Conservation (phyloP, 1,140 invertebrate species). For the Drosophila athabasca region DNA sequence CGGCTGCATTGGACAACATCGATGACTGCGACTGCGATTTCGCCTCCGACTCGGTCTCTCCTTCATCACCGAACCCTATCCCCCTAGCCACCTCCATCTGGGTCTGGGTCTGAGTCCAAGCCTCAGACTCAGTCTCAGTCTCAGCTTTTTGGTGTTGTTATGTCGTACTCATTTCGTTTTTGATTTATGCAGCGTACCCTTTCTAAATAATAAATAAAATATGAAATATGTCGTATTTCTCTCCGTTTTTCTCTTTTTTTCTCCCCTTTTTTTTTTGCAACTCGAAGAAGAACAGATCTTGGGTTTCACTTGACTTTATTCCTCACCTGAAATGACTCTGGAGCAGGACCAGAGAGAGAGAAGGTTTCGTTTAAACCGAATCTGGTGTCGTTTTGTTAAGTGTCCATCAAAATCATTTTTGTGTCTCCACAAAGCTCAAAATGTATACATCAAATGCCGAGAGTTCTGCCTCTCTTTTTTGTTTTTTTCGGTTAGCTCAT, state of each 20-base stretch:
- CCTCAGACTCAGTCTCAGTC: slow-evolving; percentile 27
- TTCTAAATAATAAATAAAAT: slow-evolving; percentile 83
- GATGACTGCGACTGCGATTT: slow-evolving; percentile 51
- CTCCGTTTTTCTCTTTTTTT: slow-evolving; percentile 4
- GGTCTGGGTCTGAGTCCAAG: background rate
- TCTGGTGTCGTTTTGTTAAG: slow-evolving; percentile 80
- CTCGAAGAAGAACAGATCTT: slow-evolving; percentile 38
- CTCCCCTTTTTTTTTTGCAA: slow-evolving; percentile 14
- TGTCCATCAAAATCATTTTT: slow-evolving; percentile 82
- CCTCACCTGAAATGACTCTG: slow-evolving; percentile 46
- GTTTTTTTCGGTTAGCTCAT: slow-evolving; percentile 50
- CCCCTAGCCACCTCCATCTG: slow-evolving; percentile 1
- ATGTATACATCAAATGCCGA: slow-evolving; percentile 77
- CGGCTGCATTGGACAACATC: slow-evolving; percentile 63
- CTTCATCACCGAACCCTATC: slow-evolving; percentile 7
- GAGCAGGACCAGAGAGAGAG: background rate
- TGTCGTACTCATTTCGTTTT: slow-evolving; percentile 80
- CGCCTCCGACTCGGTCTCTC: slow-evolving; percentile 27
- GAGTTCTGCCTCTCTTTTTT: slow-evolving; percentile 37
- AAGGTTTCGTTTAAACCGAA: slow-evolving; percentile 8
- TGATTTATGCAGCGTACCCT: slow-evolving; percentile 80
- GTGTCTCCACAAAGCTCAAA: slow-evolving; percentile 74
- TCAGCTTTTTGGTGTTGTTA: slow-evolving; percentile 76
- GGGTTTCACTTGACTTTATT: slow-evolving; percentile 17
- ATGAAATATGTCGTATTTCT: slow-evolving; percentile 77